Base-by-base conservation (phyloP, 2,888 invertebrate species). In the Ophion slaviceki region DNA sequence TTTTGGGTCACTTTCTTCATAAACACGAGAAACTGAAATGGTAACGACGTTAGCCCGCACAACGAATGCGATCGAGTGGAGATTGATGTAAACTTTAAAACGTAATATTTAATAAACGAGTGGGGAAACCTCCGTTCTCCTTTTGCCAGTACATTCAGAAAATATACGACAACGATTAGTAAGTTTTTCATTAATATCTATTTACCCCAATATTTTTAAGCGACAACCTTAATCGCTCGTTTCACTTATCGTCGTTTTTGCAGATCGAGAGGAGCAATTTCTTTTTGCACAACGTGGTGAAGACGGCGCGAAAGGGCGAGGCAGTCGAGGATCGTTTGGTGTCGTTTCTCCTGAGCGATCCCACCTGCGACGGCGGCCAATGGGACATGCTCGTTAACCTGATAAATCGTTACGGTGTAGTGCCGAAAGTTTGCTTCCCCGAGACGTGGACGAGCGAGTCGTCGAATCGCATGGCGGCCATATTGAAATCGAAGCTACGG, bases 381-480 rank as follows among this genome's bases (percentile, higher is more conserved):
- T 98, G 98, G 98, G 97, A 98, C 92, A 98, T 98, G 98, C 94
- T 98, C 84, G 96, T 97, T 45, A 98, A 98, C 94, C 94, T 98
- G 28, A 96, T 98, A 81, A 97, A 97, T 93, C 97, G 97, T 92
- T 96, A 98, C 92, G 98, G 98, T 17, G 94, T 98, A 77, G 96
- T 98, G 95, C 98, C 98, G 79, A 98, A 98, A 95, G 96, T 96
- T 91, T 97, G 97, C 92, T 98, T 97, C 94, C 97, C 98, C 0
- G 98, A 98, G 92, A 96, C 97, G 0, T 97, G 95, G 94, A 97
- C 96, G 93, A 96, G 97, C 57, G 96, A 97, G 90, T 95, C 96
- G 66, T 97, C 97, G 89, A 91, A 95, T 85, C 96, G 96, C 84
- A 96, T 98, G 96, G 97, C 98, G 92, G 95, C 96, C 32, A 95